Evolutionary conservation across 2,797 vertebrate genomes (phyloP).

Genomic region (Acanthiza pusilla): DNA sequence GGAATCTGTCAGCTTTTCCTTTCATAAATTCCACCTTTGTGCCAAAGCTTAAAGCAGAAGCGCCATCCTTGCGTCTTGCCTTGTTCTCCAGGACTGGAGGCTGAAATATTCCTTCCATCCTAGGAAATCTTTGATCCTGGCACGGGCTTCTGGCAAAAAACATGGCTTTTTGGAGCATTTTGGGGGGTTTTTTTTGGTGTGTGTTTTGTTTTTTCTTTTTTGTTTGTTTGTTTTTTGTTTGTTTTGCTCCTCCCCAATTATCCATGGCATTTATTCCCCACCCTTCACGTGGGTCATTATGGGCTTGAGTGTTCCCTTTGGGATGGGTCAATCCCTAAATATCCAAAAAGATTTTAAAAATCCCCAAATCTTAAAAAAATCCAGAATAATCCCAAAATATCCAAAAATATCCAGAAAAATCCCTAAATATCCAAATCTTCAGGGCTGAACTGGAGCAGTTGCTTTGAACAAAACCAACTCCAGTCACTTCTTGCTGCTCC

Average conservation of each 20-base stretch:
- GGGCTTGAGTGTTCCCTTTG: neutral
- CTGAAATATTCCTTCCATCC: neutral
- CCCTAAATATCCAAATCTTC: neutral
- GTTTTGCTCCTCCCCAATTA: neutral
- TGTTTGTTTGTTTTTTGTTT: too few species aligned
- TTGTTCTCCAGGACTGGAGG: neutral
- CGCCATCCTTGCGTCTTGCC: neutral
- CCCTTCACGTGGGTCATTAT: neutral
- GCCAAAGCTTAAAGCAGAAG: neutral
- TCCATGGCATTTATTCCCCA: neutral
- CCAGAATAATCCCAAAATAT: neutral
- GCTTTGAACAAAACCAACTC: neutral
- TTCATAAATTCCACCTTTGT: neutral
- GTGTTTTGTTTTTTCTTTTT: too few species aligned
- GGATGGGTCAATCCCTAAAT: neutral
- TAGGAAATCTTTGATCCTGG: neutral
- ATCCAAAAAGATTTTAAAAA: too few species aligned
- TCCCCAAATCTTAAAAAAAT: too few species aligned
- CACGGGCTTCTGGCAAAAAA: neutral
- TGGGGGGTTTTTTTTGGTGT: too few species aligned
- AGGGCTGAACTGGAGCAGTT: neutral
- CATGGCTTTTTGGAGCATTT: accelerated
- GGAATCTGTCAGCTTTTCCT: neutral
- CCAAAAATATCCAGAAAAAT: neutral
- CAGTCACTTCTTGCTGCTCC: neutral